A percentile compares a stretch with the other conserved stretches of the same genome.
Evolutionary conservation across 2,888 invertebrate genomes (phyloP).

Genomic region (Bruchidius siliquastri): DNA sequence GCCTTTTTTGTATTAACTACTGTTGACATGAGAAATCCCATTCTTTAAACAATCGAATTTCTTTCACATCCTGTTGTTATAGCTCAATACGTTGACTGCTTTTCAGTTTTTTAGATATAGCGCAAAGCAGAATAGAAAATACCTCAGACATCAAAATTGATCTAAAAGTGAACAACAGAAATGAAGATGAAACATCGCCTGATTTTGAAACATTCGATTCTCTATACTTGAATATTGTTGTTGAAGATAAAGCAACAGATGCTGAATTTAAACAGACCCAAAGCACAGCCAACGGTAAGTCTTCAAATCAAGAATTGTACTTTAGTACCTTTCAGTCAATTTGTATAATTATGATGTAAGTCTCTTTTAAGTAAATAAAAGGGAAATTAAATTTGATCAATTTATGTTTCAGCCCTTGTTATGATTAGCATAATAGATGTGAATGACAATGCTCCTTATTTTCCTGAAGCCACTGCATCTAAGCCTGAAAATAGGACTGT

Average conservation of each 20-base stretch:
- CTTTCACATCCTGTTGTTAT: too few species aligned
- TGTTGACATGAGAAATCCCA: too few species aligned
- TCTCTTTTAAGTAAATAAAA: too few species aligned
- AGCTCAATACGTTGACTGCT: too few species aligned
- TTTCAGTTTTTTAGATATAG: neutral
- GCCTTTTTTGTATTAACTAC: too few species aligned
- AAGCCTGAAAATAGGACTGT: constrained; percentile 48
- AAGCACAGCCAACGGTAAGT: constrained; percentile 49
- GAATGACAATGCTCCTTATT: constrained; percentile 63
- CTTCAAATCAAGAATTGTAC: neutral
- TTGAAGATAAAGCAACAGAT: constrained; percentile 31
- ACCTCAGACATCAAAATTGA: constrained; percentile 17
- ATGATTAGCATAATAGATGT: constrained; percentile 58
- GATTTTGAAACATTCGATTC: constrained; percentile 35
- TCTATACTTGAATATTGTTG: constrained; percentile 24
- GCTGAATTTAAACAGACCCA: constrained; percentile 42
- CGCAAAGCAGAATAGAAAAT: neutral
- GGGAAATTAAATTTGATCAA: neutral
- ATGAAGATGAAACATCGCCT: constrained; percentile 23
- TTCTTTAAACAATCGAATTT: too few species aligned
- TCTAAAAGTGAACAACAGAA: constrained; percentile 20
- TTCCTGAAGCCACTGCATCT: constrained; percentile 26
- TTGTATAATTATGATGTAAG: too few species aligned
- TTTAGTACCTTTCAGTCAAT: too few species aligned
- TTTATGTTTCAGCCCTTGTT: constrained; percentile 49